Base-by-base conservation (phyloP, 2,113 vertebrate species). In the Cebus imitator region DNA sequence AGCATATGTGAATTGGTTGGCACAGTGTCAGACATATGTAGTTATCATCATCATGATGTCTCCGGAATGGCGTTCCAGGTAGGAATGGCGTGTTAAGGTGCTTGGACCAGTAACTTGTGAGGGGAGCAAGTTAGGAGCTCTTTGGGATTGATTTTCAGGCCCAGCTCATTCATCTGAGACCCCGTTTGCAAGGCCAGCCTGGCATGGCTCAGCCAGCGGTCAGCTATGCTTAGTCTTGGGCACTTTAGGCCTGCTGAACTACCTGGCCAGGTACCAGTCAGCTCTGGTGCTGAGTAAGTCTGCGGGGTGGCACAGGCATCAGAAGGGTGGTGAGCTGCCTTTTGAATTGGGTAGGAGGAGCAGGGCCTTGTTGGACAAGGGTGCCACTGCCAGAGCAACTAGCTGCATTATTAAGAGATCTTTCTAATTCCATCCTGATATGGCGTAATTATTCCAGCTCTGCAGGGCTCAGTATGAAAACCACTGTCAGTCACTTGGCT, bases 381-480 rank as follows among this genome's bases (percentile, higher is more conserved):
- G 55, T 6, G 27, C 7, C 20, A 9, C 79, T 20, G 37, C 37
- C n/a, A 1, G 80, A 90, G 73, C 82, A 30, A 8, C 66, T 18
- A 35, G 79, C 50, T n/a, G 50, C 27, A 13, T 94, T 78, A 70
- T 91, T 37, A 55, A 90, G 88, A 14, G 23, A 7, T 87, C 6
- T 57, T 92, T 96, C 91, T 82, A 35, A 81, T 97, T 70, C 35
- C 40, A 80, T 5, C 30, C 86, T 72, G 37, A 66, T 61, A 8
- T 1, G 0, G 94, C 0, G 0, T 57, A n/a, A 97, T 94, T 85
- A 70, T 81, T 37, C 79, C 9, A 68, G 30, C 25, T 72, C 96
- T 58, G 30, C 40, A 87, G 93, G 96, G 80, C 89, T 97, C 84
- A 37, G 21, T 57, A 68, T 91, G 87, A 90, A 96, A 96, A 95